A percentile compares a stretch with the other conserved stretches of the same genome.
Evolutionary conservation across 1,140 invertebrate genomes (phyloP).

Genomic region (Ceratina japonica): DNA sequence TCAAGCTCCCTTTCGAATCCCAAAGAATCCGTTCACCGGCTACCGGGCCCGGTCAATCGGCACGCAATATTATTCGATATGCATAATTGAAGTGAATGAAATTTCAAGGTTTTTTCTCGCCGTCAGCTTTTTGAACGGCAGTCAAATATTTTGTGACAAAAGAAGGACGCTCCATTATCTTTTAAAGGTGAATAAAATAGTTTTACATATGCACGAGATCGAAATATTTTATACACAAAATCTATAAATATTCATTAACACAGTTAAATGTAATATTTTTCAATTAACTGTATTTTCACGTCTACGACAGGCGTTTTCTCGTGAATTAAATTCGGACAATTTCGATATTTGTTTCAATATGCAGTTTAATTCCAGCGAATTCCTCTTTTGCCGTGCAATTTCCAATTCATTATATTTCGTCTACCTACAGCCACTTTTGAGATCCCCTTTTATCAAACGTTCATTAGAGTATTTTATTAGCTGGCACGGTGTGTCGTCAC

Average conservation of each 20-base stretch:
- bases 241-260: too few relatives aligned
- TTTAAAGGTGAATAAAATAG: too few relatives aligned
- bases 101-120: slow-evolving; percentile 18
- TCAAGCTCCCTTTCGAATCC: background rate
- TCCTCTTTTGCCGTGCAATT: background rate
- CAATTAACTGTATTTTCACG: too few relatives aligned
- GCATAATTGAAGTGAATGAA: slow-evolving; percentile 35
- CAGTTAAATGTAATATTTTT: too few relatives aligned
- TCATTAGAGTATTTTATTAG: slow-evolving; percentile 2
- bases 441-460: slow-evolving; percentile 4
- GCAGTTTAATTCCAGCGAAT: background rate
- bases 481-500: background rate
- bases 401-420: background rate
- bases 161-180: too few relatives aligned
- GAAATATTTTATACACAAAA: too few relatives aligned
- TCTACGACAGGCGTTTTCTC: too few relatives aligned
- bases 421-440: background rate
- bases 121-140: background rate
- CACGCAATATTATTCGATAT: slow-evolving; percentile 18
- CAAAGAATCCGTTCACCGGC: slow-evolving; percentile 12
- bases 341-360: background rate
- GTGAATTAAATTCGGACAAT: too few relatives aligned
- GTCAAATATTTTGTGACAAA: background rate
- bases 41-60: too few relatives aligned
- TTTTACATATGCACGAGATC: too few relatives aligned